These are phyloP conservation scores for Micromussa lordhowensis DNA, from an alignment of 92 coral and sea anemone species.

Conservation along the genomic window DNA sequence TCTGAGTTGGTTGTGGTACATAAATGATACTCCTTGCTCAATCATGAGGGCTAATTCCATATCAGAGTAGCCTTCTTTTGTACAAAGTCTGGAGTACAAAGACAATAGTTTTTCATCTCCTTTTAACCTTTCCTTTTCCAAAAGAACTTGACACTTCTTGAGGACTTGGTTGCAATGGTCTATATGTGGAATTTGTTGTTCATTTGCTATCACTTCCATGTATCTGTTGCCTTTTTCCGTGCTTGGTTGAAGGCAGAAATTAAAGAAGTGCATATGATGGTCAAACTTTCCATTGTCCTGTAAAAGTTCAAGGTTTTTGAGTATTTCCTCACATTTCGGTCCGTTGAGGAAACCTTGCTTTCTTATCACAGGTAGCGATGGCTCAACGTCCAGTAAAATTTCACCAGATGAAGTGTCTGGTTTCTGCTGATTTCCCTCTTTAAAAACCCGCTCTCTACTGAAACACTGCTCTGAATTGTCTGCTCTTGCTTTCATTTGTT, in stretches of 20 bases:
- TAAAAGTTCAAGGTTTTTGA: conserved; percentile 8
- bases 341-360: conserved; percentile 26
- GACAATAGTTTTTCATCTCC: not conserved
- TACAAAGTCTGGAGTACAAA: not conserved
- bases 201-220: not conserved
- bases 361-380: not conserved
- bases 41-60: not conserved
- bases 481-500: too few relatives aligned
- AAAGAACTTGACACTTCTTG: not conserved
- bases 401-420: too few relatives aligned
- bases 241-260: not conserved
- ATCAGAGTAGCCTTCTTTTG: not conserved
- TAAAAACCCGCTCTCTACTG: too few relatives aligned
- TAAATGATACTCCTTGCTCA: conserved; percentile 20
- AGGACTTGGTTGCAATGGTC: not conserved
- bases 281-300: conserved; percentile 24
- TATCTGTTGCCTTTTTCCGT: too few relatives aligned
- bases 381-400: not conserved
- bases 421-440: too few relatives aligned
- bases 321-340: not conserved
- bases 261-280: not conserved
- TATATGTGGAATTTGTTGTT: too few relatives aligned
- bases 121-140: not conserved
- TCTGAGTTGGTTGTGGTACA: not conserved
- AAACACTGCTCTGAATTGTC: too few relatives aligned